Conservation (phyloP, 2,888 invertebrate genomes). For the Sphinx pinastri region DNA sequence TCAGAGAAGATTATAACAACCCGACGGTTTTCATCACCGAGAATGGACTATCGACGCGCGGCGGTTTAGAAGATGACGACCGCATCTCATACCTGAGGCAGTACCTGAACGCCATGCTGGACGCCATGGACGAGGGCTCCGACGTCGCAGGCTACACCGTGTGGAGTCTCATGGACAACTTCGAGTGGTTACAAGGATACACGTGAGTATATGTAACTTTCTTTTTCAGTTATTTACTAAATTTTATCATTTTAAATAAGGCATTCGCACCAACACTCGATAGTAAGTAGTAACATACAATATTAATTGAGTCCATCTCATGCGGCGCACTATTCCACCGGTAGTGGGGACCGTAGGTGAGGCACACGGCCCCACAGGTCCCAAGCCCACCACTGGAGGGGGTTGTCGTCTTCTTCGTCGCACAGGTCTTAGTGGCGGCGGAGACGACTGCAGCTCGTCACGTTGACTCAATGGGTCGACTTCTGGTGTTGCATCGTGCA, state of each 20-base stretch:
- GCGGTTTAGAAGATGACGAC: conserved; percentile 62
- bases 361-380: too few relatives aligned
- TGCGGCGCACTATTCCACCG: conserved; percentile 5
- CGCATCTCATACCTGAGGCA: conserved; percentile 61
- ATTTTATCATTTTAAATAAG: too few relatives aligned
- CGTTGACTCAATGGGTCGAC: not conserved
- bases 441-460: not conserved
- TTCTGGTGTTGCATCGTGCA: not conserved
- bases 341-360: too few relatives aligned
- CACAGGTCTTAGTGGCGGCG: too few relatives aligned
- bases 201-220: conserved; percentile 49
- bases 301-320: not conserved
- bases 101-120: conserved; percentile 62
- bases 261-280: too few relatives aligned
- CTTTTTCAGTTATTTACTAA: too few relatives aligned
- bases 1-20: conserved; percentile 73
- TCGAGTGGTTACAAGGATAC: conserved; percentile 84
- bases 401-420: too few relatives aligned
- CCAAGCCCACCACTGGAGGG: too few relatives aligned
- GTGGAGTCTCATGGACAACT: conserved; percentile 85
- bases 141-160: conserved; percentile 76
- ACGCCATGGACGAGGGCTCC: conserved; percentile 66
- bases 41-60: conserved; percentile 66
- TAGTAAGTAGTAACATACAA: too few relatives aligned
- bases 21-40: conserved; percentile 82